phyloP scores from a whole-genome alignment of 2,113 vertebrate genomes.

The Acrocephalus kingi region DNA sequence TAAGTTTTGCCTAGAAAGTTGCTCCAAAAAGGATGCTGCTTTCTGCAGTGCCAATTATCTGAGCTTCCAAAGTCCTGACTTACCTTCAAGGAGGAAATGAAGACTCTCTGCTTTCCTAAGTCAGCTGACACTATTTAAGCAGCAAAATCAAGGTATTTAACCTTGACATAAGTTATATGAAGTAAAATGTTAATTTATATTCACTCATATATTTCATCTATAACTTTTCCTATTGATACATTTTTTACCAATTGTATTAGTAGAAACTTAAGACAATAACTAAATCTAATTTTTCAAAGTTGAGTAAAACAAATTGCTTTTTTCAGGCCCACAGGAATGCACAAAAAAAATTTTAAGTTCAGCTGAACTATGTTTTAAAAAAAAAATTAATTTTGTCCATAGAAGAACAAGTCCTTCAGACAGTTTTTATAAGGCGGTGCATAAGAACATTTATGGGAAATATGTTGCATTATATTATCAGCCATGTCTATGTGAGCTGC shows the following conservation, averaged over 20 bases:
- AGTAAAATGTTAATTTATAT: neutral
- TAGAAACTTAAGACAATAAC: neutral
- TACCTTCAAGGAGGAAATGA: neutral
- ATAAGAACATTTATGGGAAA: neutral
- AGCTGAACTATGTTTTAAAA: neutral
- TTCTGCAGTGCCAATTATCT: neutral
- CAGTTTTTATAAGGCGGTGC: neutral
- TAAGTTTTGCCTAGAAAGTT: neutral
- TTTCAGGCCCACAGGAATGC: neutral
- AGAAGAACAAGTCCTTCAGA: neutral
- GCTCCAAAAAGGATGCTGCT: neutral
- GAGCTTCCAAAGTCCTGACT: neutral
- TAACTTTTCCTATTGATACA: neutral
- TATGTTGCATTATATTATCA: neutral
- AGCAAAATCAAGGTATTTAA: neutral
- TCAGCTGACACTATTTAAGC: neutral
- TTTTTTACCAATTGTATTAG: neutral
- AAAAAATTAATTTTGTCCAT: neutral
- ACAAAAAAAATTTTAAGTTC: neutral
- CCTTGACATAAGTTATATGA: neutral
- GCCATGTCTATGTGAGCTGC: neutral
- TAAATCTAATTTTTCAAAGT: neutral
- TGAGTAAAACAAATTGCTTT: neutral
- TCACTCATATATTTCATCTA: neutral
- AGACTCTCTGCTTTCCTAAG: neutral